Conservation (phyloP, 2,888 invertebrate genomes). For the Amphipyra berbera region DNA sequence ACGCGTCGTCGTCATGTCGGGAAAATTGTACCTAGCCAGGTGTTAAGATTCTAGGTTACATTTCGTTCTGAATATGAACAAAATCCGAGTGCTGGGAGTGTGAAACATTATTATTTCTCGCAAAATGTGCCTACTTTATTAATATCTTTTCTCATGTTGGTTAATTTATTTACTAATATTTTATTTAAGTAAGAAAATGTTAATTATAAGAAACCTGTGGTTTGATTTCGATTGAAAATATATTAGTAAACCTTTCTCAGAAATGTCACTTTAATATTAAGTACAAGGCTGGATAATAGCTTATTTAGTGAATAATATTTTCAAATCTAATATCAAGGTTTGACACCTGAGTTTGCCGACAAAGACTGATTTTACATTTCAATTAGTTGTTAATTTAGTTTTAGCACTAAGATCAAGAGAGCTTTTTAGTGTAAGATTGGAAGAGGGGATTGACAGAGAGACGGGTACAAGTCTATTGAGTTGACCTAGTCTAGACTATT, state of each 20-base stretch:
- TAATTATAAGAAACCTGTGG: too few relatives aligned
- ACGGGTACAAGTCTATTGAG: slow-evolving; percentile 5
- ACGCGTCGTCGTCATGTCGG: not conserved
- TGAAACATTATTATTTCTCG: not conserved
- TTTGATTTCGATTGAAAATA: not conserved
- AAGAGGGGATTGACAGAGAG: not conserved
- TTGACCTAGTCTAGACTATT: slow-evolving; percentile 1
- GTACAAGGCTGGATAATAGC: not conserved
- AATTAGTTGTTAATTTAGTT: slow-evolving; percentile 5
- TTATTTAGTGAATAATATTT: not conserved
- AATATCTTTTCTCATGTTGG: not conserved
- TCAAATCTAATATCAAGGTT: not conserved
- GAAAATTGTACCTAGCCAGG: slow-evolving; percentile 5
- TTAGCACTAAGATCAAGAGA: not conserved
- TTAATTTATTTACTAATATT: not conserved
- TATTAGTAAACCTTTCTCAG: not conserved
- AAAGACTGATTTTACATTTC: not conserved
- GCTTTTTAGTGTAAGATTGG: not conserved
- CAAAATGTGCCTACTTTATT: too few relatives aligned
- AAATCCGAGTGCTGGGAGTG: not conserved
- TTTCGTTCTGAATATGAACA: not conserved
- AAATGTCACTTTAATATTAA: not conserved
- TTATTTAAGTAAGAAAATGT: not conserved
- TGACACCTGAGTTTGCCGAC: not conserved
- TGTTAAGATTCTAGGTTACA: not conserved